Percentiles rank a stretch among this genome's conserved stretches.
Evolutionary conservation across 2,113 vertebrate genomes (phyloP).

Genomic region (Barnardius zonarius): DNA sequence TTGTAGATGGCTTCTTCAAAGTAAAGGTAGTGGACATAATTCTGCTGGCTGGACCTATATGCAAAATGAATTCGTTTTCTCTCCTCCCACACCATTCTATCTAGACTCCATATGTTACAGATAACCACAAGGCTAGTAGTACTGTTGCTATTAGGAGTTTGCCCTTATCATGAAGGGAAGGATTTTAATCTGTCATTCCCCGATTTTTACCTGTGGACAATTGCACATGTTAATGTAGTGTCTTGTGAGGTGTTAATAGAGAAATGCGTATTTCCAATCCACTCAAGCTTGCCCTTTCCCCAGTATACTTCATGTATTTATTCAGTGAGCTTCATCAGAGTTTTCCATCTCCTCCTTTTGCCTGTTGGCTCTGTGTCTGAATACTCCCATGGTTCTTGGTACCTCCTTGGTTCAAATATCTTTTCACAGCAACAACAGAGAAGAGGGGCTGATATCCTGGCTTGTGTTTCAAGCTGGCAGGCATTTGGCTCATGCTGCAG

Average conservation of each 20-base stretch:
- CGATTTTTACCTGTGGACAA: neutral
- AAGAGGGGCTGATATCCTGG: neutral
- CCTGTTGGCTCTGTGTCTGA: neutral
- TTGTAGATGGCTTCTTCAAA: neutral
- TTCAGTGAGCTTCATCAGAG: neutral
- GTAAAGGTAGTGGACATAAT: neutral
- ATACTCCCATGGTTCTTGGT: neutral
- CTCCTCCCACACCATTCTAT: neutral
- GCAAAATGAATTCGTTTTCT: neutral
- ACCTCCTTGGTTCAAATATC: neutral
- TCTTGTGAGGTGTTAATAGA: neutral
- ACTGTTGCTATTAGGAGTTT: neutral
- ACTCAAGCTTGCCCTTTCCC: neutral
- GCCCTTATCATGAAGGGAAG: neutral
- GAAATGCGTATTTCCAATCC: neutral
- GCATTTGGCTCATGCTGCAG: neutral
- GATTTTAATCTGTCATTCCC: neutral
- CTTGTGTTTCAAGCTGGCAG: neutral
- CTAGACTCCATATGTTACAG: neutral
- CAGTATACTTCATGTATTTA: neutral
- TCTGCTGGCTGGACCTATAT: neutral
- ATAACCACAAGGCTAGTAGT: neutral
- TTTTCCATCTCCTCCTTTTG: neutral
- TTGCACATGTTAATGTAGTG: neutral
- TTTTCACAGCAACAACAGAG: neutral